A percentile compares a stretch with the other conserved stretches of the same genome.
Evolutionary conservation across 2,113 vertebrate genomes (phyloP).

Genomic region (Neogobius melanostomus): DNA sequence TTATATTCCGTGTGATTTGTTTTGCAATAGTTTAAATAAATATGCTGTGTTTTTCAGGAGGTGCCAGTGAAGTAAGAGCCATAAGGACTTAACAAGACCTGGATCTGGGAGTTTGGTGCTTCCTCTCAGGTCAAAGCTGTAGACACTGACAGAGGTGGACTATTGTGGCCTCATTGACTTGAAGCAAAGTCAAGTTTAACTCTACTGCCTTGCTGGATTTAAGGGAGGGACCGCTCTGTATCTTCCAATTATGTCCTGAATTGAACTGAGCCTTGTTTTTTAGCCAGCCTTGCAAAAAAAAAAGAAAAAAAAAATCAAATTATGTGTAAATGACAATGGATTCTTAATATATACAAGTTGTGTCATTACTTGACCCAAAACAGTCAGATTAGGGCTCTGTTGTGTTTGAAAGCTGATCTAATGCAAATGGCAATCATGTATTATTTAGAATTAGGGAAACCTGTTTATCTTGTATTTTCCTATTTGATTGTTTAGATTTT

Average conservation of each 20-base stretch:
- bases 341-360: constrained; percentile 60
- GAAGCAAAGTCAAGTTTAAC: constrained; percentile 40
- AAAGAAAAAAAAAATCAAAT: constrained; percentile 6
- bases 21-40: background rate
- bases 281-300: constrained; percentile 68
- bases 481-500: constrained; percentile 59
- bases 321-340: constrained; percentile 66
- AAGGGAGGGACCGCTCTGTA: constrained; percentile 54
- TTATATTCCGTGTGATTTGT: background rate
- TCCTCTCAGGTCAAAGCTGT: constrained; percentile 35
- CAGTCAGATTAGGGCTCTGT: constrained; percentile 70
- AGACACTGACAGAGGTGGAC: constrained; percentile 41
- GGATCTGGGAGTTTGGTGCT: constrained; percentile 26
- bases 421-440: constrained; percentile 81
- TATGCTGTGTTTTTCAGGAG: constrained; percentile 60
- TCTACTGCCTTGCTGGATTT: constrained; percentile 65
- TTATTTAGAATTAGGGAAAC: constrained; percentile 60
- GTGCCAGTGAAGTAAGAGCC: constrained; percentile 66
- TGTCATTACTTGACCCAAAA: constrained; percentile 75
- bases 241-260: constrained; percentile 62
- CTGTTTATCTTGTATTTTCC: constrained; percentile 39
- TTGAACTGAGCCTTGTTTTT: constrained; percentile 68
- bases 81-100: constrained; percentile 27
- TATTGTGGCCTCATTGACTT: constrained; percentile 32
- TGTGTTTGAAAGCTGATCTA: constrained; percentile 67